These are phyloP conservation scores for Notamacropus eugenii DNA, from an alignment of 2,797 vertebrate genomes.

Conservation along the genomic window DNA sequence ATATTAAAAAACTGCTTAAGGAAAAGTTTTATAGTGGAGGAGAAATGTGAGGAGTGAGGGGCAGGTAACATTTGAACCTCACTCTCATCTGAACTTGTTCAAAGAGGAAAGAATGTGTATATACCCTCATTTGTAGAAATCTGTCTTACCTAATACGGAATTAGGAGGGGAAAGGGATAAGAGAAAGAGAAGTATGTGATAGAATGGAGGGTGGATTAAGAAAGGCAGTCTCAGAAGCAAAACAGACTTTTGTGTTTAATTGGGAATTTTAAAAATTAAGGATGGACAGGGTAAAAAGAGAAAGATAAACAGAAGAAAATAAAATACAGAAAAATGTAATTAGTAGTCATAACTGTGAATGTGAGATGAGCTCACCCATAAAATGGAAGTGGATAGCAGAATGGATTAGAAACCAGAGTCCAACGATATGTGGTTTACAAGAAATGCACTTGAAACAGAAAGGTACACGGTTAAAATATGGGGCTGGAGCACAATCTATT, in stretches of 20 bases:
- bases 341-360: neutral
- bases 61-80: neutral
- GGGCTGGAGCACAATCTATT: neutral
- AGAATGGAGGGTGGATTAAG: neutral
- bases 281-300: neutral
- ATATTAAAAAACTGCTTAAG: neutral
- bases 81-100: neutral
- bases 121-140: neutral
- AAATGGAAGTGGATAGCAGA: neutral
- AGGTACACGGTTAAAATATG: neutral
- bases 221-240: neutral
- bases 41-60: neutral
- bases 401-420: no score
- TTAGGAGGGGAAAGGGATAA: neutral
- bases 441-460: neutral
- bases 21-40: neutral
- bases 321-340: neutral
- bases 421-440: no score
- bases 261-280: neutral
- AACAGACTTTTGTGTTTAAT: neutral
- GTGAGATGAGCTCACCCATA: neutral
- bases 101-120: neutral
- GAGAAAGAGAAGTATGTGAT: neutral
- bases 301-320: neutral
- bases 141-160: neutral